These are phyloP conservation scores for Polypedilum vanderplanki DNA, from an alignment of 1,140 invertebrate genomes.

Conservation along the genomic window DNA sequence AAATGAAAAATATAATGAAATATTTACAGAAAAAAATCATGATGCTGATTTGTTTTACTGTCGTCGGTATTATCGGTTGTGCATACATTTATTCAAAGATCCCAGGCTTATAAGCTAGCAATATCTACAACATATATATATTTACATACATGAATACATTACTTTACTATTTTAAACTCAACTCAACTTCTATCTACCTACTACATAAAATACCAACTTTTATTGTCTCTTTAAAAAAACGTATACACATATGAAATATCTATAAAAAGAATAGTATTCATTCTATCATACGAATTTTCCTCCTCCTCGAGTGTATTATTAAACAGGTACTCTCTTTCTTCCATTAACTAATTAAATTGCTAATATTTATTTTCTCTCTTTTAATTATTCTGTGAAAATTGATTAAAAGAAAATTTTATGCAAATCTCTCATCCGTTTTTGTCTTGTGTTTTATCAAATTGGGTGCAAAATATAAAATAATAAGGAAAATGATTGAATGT, in stretches of 20 bases:
- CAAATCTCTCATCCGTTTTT: neutral
- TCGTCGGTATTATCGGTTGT: conserved; percentile 16
- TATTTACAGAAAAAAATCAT: conserved; percentile 14
- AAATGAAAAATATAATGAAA: neutral
- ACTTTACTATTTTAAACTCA: too few relatives aligned
- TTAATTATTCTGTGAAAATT: too few relatives aligned
- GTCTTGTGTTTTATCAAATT: too few relatives aligned
- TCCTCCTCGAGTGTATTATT: neutral
- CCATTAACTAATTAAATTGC: neutral
- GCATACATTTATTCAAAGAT: conserved; percentile 7
- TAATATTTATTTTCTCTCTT: too few relatives aligned
- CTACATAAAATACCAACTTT: neutral
- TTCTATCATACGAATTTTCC: too few relatives aligned
- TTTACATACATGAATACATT: too few relatives aligned
- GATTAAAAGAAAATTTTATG: too few relatives aligned
- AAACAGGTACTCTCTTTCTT: neutral
- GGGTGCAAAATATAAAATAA: too few relatives aligned
- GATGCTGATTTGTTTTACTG: neutral
- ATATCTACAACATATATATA: too few relatives aligned
- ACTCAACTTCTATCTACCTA: too few relatives aligned
- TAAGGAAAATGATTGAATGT: too few relatives aligned
- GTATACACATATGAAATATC: neutral
- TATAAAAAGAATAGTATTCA: neutral
- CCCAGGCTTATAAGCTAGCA: neutral
- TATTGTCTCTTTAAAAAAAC: conserved; percentile 19